Conservation (phyloP, 2,113 vertebrate genomes). For the Carassius auratus region DNA sequence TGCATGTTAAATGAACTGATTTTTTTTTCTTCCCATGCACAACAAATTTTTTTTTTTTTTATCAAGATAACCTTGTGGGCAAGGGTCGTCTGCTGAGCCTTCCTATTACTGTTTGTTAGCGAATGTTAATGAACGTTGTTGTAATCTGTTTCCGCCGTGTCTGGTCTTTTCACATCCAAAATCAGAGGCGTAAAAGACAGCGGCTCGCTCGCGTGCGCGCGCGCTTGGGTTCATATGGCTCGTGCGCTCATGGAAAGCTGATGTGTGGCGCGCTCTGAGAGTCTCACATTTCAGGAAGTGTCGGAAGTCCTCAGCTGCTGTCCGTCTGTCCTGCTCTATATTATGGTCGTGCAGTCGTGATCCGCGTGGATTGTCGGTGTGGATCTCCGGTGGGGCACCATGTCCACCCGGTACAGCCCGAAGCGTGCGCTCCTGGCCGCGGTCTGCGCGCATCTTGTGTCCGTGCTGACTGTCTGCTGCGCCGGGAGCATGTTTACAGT, state of each 20-base stretch:
- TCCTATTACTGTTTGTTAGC: background rate
- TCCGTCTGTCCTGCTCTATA: conserved; percentile 7
- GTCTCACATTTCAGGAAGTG: conserved; percentile 37
- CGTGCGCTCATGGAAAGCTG: conserved; percentile 30
- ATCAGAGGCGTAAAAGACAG: background rate
- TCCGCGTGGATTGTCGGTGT: conserved; percentile 73
- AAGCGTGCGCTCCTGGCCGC: conserved; percentile 68
- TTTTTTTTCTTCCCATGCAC: no score
- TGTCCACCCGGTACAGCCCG: conserved; percentile 75
- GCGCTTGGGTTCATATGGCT: background rate
- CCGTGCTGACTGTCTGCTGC: conserved; percentile 49
- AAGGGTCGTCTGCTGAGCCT: no score
- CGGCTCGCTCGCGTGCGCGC: background rate
- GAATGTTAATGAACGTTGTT: background rate
- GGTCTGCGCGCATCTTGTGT: conserved; percentile 61
- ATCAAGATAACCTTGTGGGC: no score
- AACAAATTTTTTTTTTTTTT: no score
- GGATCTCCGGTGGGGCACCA: conserved; percentile 77
- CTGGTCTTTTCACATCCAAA: background rate
- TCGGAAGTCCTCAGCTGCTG: conserved; percentile 7
- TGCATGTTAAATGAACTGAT: no score
- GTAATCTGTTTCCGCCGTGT: background rate
- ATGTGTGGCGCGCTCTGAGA: conserved; percentile 28
- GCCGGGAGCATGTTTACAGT: conserved; percentile 48
- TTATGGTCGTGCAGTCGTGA: conserved; percentile 72